Evolutionary conservation across 2,888 invertebrate species (phyloP).

Genomic region (Lochmaea crataegi): DNA sequence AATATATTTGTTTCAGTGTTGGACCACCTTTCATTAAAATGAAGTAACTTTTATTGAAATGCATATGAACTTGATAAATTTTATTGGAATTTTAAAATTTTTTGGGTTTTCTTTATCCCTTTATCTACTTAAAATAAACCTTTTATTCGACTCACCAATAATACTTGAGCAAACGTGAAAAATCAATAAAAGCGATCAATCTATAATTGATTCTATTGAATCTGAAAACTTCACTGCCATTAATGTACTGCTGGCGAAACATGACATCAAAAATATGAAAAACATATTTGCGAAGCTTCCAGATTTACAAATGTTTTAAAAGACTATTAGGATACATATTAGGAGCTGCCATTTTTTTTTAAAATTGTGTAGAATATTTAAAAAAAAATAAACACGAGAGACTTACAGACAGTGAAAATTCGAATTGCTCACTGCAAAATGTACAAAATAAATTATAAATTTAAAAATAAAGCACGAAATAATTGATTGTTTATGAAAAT

Average conservation of each 20-base stretch:
- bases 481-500: background rate
- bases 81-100: no score
- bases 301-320: conserved; percentile 25
- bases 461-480: conserved; percentile 1
- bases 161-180: conserved; percentile 17
- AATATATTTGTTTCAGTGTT: no score
- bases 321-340: background rate
- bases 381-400: background rate
- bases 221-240: conserved; percentile 51
- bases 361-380: background rate
- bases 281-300: conserved; percentile 30
- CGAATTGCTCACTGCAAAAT: conserved; percentile 4
- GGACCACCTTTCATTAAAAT: no score
- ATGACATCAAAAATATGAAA: conserved; percentile 14
- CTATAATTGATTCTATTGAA: conserved; percentile 42
- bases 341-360: conserved; percentile 14
- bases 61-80: no score
- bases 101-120: no score
- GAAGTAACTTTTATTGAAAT: no score
- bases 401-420: conserved; percentile 1
- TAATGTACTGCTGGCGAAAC: conserved; percentile 49
- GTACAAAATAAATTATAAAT: conserved; percentile 12
- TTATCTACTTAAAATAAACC: background rate
- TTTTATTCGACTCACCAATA: conserved; percentile 5
- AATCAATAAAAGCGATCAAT: conserved; percentile 12